Conservation (phyloP, 2,888 invertebrate genomes). For the Brachyptera putata region DNA sequence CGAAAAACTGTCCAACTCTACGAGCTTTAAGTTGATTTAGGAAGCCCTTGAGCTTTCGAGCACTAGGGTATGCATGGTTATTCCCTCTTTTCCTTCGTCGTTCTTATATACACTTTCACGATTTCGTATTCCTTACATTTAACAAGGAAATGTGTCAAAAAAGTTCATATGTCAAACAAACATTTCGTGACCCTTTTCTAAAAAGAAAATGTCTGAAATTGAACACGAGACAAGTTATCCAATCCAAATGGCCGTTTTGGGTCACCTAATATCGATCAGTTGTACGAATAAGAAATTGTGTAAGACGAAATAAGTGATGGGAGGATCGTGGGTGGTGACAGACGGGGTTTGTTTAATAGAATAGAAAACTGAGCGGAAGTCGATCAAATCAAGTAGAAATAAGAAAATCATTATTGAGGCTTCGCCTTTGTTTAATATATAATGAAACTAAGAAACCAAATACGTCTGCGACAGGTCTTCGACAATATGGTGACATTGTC, state of each 20-base stretch:
- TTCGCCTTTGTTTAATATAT: conserved; percentile 16
- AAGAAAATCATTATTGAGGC: conserved; percentile 17
- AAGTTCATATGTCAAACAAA: conserved; percentile 24
- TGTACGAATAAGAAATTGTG: no score
- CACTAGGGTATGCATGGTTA: no score
- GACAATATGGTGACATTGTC: not conserved
- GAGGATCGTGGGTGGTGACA: conserved; percentile 10
- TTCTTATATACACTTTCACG: conserved; percentile 14
- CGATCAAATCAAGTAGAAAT: conserved; percentile 18
- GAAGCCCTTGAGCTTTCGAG: conserved; percentile 9
- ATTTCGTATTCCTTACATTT: conserved; percentile 15
- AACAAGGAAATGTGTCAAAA: conserved; percentile 25
- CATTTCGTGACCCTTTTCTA: conserved; percentile 14
- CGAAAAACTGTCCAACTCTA: conserved; percentile 2
- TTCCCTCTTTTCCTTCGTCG: no score
- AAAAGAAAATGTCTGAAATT: conserved; percentile 6
- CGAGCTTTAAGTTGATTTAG: conserved; percentile 16
- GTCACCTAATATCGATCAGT: no score
- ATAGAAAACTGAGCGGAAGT: conserved; percentile 4
- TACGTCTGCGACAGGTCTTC: conserved; percentile 15
- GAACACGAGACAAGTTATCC: conserved; percentile 6
- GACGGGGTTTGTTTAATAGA: conserved; percentile 1
- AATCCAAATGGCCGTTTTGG: not conserved
- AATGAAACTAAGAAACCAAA: conserved; percentile 18
- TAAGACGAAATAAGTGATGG: no score